Conservation (phyloP, 2,113 vertebrate species). For the Phalacrocorax brasilianus region DNA sequence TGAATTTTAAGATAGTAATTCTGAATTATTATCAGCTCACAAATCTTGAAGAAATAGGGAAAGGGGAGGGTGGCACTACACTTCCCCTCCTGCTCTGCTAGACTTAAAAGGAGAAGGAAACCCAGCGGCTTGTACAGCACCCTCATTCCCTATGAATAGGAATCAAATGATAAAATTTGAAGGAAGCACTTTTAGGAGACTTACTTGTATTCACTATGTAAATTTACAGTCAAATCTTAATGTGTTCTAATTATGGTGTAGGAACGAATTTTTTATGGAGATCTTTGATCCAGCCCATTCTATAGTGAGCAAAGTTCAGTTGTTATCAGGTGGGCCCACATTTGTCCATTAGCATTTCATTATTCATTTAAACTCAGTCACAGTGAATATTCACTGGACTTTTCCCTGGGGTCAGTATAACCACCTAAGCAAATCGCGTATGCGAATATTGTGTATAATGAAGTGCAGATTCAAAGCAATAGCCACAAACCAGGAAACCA, state of each 20-base stretch:
- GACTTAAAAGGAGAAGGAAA: slow-evolving; percentile 14
- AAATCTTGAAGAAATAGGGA: slow-evolving; percentile 39
- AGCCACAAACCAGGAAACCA: neutral
- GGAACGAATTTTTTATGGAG: neutral
- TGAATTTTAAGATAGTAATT: neutral
- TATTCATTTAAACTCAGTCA: neutral
- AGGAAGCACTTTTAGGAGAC: neutral
- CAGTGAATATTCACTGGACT: neutral
- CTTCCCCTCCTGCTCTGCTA: neutral
- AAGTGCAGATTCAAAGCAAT: neutral
- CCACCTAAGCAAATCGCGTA: neutral
- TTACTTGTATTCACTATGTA: neutral
- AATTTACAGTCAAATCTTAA: neutral
- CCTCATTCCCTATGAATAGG: neutral
- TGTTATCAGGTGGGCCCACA: neutral
- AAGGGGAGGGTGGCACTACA: slow-evolving; percentile 23
- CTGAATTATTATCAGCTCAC: neutral
- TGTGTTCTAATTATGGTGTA: neutral
- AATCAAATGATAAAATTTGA: neutral
- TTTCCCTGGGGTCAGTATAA: neutral
- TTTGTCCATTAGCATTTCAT: slow-evolving; percentile 20
- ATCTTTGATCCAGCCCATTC: neutral
- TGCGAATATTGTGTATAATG: slow-evolving; percentile 7
- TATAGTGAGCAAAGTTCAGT: neutral
- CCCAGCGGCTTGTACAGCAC: neutral